Evolutionary conservation across 2,797 vertebrate species (phyloP), one percentile per base, ranked within the genome.

Genomic region (Pitangus sulphuratus): DNA sequence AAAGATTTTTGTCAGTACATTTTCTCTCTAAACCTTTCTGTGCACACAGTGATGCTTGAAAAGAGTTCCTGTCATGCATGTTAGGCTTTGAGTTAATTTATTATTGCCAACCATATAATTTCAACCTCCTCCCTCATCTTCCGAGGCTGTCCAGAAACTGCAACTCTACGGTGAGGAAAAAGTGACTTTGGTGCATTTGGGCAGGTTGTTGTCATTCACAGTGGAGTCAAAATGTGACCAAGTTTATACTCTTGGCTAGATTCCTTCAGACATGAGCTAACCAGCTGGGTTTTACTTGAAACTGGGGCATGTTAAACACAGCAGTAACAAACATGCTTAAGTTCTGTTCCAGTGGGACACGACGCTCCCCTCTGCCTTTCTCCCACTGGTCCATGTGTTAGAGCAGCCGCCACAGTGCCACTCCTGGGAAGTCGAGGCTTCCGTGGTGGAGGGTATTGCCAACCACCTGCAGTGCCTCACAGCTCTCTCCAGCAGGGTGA

Each of bases 301-400:
- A 20, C 10, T 6, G 11, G 24, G 37, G 16, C 5, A 3, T 0
- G 2, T 39, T 65, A 45, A 90, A 22, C 17, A 50, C 11, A 35
- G 31, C 33, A 39, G 8, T 44, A 53, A 71, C 44, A 50, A 56
- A 28, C 10, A 14, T 2, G 1, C 19, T 51, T 58, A 13, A 28
- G 9, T 65, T 61, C 42, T 56, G 17, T 71, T 89, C 26, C 21
- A 13, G 7, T 2, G 26, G 26, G 18, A 71, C 17, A 30, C 18
- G 22, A 25, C 22, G 17, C 8, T 28, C n/a, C 25, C 14, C 16
- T 80, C 39, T 66, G 42, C 25, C 48, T 66, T 65, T 35, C 0
- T 0, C 40, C 4, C 5, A 0, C 26, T 26, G 12, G 11, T 44
- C 39, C 1, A 12, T 54, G 44, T 31, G 7, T 15, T 6, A 10